Evolutionary conservation across 2,888 invertebrate species (phyloP).

Genomic region (Isoperla grammatica): DNA sequence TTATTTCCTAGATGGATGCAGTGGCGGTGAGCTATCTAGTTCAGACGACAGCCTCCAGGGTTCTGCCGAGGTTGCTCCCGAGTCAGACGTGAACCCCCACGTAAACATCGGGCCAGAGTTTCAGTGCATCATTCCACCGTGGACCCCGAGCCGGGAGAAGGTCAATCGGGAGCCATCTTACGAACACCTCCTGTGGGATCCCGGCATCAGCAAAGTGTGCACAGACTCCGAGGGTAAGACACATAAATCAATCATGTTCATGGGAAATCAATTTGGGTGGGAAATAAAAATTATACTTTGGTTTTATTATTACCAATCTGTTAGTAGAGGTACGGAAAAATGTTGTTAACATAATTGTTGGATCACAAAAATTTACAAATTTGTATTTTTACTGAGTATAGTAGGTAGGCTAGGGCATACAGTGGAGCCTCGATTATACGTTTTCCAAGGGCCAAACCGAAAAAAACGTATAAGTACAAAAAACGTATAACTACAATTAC

Average conservation of each 20-base stretch:
- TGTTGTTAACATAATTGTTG: no score
- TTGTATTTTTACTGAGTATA: no score
- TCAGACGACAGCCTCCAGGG: slow-evolving; percentile 20
- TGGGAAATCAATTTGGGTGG: no score
- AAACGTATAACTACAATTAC: no score
- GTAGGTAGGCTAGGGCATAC: no score
- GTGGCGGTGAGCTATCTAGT: slow-evolving; percentile 9
- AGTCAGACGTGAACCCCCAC: slow-evolving; percentile 58
- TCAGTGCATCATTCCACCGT: slow-evolving; percentile 73
- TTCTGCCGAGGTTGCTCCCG: slow-evolving; percentile 42
- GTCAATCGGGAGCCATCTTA: slow-evolving; percentile 46
- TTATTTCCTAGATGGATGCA: slow-evolving; percentile 17
- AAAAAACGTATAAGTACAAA: no score
- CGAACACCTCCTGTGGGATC: slow-evolving; percentile 83
- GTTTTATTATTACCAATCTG: slow-evolving; percentile 11
- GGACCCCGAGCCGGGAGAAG: slow-evolving; percentile 31
- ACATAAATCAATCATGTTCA: no score
- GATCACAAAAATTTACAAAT: no score
- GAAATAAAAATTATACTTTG: no score
- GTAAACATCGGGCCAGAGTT: slow-evolving; percentile 84
- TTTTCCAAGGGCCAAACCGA: no score
- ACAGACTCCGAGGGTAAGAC: slow-evolving; percentile 67
- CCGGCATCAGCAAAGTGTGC: slow-evolving; percentile 63
- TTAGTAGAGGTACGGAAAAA: background rate
- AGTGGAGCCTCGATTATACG: no score